phyloP scores from a whole-genome alignment of 2,113 vertebrate species.

The Oxyura jamaicensis region DNA sequence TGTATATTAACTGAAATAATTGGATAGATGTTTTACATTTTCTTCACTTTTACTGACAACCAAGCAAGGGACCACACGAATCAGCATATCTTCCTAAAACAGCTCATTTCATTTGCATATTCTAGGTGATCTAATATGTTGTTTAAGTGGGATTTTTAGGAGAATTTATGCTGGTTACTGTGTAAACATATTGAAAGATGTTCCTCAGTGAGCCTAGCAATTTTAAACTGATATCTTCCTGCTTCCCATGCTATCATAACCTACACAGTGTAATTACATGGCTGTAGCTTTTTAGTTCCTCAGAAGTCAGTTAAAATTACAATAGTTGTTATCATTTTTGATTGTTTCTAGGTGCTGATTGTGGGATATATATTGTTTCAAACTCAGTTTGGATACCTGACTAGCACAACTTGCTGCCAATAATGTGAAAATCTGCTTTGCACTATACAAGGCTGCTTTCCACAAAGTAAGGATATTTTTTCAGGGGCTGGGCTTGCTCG shows the following conservation, averaged over 20 bases:
- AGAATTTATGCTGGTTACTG: neutral
- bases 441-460: neutral
- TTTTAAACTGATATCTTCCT: neutral
- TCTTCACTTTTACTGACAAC: constrained; percentile 78
- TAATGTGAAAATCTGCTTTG: neutral
- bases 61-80: constrained; percentile 75
- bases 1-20: constrained; percentile 91
- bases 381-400: neutral
- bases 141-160: constrained; percentile 44
- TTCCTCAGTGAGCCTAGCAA: neutral
- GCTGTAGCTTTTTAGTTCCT: neutral
- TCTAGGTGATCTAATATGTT: constrained; percentile 65
- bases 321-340: neutral
- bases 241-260: neutral
- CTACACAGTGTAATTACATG: neutral
- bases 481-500: neutral
- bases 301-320: neutral
- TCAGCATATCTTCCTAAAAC: constrained; percentile 61
- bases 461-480: neutral
- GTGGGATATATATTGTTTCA: neutral
- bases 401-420: neutral
- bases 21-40: constrained; percentile 86
- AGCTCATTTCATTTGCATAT: constrained; percentile 74
- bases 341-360: neutral
- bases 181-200: neutral